A percentile compares a stretch with the other conserved stretches of the same genome.
These are phyloP conservation scores for Cotesia vestalis DNA, from an alignment of 1,140 invertebrate genomes.

Conservation along the genomic window DNA sequence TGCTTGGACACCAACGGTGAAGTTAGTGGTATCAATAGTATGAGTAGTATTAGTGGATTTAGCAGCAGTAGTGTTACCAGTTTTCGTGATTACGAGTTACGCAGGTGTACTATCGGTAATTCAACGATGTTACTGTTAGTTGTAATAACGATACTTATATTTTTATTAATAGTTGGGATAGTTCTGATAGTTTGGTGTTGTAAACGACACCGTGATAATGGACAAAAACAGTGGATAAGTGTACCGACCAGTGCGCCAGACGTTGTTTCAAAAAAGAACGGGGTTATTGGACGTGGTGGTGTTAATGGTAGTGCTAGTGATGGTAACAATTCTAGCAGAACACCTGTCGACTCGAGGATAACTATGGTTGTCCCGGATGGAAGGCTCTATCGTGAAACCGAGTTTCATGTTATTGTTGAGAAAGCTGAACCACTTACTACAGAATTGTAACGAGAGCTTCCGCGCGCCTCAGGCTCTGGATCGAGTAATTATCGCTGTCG, in stretches of 20 bases:
- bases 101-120: slow-evolving; percentile 51
- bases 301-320: slow-evolving; percentile 22
- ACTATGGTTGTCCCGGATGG: slow-evolving; percentile 80
- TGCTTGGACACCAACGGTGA: slow-evolving; percentile 47
- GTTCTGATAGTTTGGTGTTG: slow-evolving; percentile 55
- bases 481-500: slow-evolving; percentile 32
- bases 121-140: slow-evolving; percentile 54
- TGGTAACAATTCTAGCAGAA: too few relatives aligned
- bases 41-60: too few relatives aligned
- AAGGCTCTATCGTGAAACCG: slow-evolving; percentile 82
- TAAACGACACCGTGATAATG: slow-evolving; percentile 46
- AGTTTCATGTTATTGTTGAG: slow-evolving; percentile 85
- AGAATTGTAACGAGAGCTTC: slow-evolving; percentile 71
- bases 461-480: slow-evolving; percentile 51
- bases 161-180: slow-evolving; percentile 40
- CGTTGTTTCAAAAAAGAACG: slow-evolving; percentile 60
- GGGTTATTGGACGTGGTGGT: slow-evolving; percentile 52
- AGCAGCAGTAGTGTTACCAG: slow-evolving; percentile 41
- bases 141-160: slow-evolving; percentile 43
- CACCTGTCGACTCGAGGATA: slow-evolving; percentile 61
- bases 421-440: slow-evolving; percentile 81
- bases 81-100: slow-evolving; percentile 53
- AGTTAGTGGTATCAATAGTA: too few relatives aligned
- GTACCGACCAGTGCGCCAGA: slow-evolving; percentile 62
- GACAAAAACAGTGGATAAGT: slow-evolving; percentile 61